phyloP scores from a whole-genome alignment of 2,113 vertebrate species.

The Larimichthys polyactis region DNA sequence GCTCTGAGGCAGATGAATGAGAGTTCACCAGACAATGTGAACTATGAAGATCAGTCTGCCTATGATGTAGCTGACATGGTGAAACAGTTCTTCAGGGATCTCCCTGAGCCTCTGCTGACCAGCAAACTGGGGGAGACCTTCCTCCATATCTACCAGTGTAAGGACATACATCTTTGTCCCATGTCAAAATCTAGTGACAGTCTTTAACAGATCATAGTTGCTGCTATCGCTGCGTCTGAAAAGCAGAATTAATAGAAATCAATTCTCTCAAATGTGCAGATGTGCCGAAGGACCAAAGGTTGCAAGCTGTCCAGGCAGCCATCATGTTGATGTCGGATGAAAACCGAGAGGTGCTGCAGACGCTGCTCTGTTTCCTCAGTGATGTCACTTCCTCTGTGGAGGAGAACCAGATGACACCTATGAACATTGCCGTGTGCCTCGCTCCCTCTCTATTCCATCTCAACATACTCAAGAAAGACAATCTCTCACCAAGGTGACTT shows the following conservation, averaged over 20 bases:
- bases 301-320: conserved; percentile 95
- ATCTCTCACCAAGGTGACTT: conserved; percentile 89
- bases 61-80: conserved; percentile 99
- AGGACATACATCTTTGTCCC: conserved; percentile 63
- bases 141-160: conserved; percentile 98
- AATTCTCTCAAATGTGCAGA: conserved; percentile 77
- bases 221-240: not conserved
- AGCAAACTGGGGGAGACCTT: conserved; percentile 98
- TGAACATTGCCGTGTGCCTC: conserved; percentile 97
- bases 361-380: conserved; percentile 93
- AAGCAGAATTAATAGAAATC: conserved; percentile 26
- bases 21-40: conserved; percentile 91
- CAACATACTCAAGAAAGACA: conserved; percentile 96
- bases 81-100: conserved; percentile 97
- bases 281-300: conserved; percentile 94
- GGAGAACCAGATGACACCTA: conserved; percentile 98
- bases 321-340: conserved; percentile 97
- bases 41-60: conserved; percentile 95
- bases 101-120: conserved; percentile 96
- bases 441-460: conserved; percentile 98
- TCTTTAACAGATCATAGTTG: not conserved
- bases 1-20: conserved; percentile 96
- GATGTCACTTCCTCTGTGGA: conserved; percentile 93
- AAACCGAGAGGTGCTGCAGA: conserved; percentile 95
- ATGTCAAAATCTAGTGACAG: not conserved